Conservation (phyloP, 1,140 invertebrate species). For the Nomia melanderi region DNA sequence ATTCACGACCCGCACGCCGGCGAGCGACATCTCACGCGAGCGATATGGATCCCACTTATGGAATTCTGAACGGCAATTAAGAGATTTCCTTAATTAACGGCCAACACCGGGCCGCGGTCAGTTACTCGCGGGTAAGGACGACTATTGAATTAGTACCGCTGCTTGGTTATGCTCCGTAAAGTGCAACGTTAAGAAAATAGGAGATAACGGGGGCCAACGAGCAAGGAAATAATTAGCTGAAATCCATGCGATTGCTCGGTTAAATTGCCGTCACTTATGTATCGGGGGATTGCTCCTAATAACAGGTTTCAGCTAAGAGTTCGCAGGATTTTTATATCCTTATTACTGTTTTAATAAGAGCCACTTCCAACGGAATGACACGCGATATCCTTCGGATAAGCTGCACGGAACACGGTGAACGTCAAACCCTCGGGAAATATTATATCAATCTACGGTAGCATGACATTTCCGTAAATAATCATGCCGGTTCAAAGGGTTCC, state of each 20-base stretch:
- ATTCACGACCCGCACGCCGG: slow-evolving; percentile 51
- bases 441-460: neutral
- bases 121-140: slow-evolving; percentile 38
- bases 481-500: no score
- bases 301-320: neutral
- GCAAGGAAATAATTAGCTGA: slow-evolving; percentile 41
- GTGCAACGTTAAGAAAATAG: slow-evolving; percentile 48
- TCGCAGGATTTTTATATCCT: neutral
- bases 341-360: neutral
- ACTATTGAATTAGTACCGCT: slow-evolving; percentile 67
- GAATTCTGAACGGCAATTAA: slow-evolving; percentile 68
- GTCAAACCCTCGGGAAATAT: neutral
- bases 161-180: slow-evolving; percentile 60
- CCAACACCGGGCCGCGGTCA: slow-evolving; percentile 22
- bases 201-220: slow-evolving; percentile 22
- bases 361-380: neutral
- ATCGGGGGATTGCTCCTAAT: slow-evolving; percentile 3
- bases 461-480: neutral
- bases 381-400: neutral
- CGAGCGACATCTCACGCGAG: neutral
- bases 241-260: slow-evolving; percentile 18
- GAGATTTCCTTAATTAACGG: slow-evolving; percentile 68
- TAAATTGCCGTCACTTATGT: neutral
- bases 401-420: neutral
- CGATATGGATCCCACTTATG: slow-evolving; percentile 60